Conservation (phyloP, 2,113 vertebrate genomes). For the Pogona vitticeps region DNA sequence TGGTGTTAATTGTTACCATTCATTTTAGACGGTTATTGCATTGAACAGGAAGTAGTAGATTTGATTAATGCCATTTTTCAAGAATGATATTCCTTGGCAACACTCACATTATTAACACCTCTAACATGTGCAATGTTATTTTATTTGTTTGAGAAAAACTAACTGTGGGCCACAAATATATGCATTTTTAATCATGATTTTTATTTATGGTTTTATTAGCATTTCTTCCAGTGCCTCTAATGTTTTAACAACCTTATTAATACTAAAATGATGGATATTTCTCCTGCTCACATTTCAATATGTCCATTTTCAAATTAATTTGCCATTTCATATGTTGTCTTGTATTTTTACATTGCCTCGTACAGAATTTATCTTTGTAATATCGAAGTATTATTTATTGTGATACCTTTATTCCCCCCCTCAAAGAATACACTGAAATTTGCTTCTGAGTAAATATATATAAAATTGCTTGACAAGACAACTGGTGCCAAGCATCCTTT, state of each 20-base stretch:
- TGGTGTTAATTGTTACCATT: neutral
- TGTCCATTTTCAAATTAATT: neutral
- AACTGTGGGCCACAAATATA: neutral
- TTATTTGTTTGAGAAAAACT: neutral
- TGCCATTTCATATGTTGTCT: neutral
- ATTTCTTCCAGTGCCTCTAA: neutral
- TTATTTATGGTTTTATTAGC: neutral
- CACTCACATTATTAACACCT: neutral
- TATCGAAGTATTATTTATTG: neutral
- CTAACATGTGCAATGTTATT: neutral
- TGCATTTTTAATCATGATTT: neutral
- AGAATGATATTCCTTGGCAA: neutral
- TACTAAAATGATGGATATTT: neutral
- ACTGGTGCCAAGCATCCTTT: neutral
- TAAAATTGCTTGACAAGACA: neutral
- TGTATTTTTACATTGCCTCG: neutral
- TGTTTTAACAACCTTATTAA: neutral
- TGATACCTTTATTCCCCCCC: too few relatives aligned
- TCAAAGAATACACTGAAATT: too few relatives aligned
- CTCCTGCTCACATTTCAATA: neutral
- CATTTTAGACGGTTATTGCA: neutral
- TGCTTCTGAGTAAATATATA: neutral
- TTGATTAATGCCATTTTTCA: neutral
- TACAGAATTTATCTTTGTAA: neutral
- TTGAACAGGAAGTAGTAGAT: neutral